Conservation (phyloP, 2,888 invertebrate species). For the Lasioglossum lativentre region DNA sequence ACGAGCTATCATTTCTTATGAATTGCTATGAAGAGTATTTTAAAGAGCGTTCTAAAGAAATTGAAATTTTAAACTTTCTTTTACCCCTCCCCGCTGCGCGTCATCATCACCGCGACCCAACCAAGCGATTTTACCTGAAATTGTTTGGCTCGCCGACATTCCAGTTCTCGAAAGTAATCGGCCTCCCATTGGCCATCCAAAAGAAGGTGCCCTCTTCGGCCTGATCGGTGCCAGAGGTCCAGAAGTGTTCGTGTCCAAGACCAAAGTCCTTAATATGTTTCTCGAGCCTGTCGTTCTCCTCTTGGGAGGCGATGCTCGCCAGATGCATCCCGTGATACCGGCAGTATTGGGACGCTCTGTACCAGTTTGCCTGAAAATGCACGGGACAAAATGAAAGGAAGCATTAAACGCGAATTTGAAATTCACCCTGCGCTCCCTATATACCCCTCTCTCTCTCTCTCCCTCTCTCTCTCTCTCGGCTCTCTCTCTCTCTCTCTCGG, state of each 20-base stretch:
- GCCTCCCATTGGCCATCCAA: constrained; percentile 96
- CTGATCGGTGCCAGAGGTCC: constrained; percentile 96
- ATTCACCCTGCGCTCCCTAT: neutral
- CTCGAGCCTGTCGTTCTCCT: constrained; percentile 95
- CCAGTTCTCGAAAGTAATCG: constrained; percentile 96
- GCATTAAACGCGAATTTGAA: constrained; percentile 21
- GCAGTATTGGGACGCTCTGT: constrained; percentile 95
- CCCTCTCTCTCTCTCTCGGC: neutral
- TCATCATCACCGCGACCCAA: no score
- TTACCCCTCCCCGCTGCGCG: no score
- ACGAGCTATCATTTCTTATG: no score
- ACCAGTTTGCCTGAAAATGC: constrained; percentile 93
- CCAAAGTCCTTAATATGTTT: constrained; percentile 96
- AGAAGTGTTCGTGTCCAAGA: constrained; percentile 95
- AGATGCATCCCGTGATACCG: constrained; percentile 97
- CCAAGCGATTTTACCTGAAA: constrained; percentile 85
- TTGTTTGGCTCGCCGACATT: constrained; percentile 97
- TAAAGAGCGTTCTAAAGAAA: neutral
- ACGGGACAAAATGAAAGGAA: constrained; percentile 30
- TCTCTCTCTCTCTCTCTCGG: neutral
- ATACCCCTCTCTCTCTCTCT: neutral
- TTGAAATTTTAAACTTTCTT: neutral
- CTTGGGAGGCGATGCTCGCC: constrained; percentile 95
- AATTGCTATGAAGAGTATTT: no score
- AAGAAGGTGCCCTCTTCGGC: constrained; percentile 96